A percentile compares a stretch with the other conserved stretches of the same genome.
phyloP scores from a whole-genome alignment of 2,888 invertebrate genomes.

The Epinotia demarniana region DNA sequence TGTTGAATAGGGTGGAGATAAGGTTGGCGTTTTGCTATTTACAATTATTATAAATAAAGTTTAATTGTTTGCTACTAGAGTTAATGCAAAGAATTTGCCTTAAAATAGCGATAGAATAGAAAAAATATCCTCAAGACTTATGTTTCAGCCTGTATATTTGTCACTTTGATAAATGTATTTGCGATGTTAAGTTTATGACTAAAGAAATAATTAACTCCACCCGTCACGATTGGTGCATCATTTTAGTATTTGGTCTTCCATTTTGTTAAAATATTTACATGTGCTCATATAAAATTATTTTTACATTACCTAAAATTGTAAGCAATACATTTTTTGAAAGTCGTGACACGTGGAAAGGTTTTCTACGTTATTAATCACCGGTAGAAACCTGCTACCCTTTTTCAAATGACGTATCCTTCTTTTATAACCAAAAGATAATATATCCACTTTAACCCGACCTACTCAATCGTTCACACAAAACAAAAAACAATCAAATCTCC shows the following conservation, averaged over 20 bases:
- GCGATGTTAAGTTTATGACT: background rate
- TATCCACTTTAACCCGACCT: constrained; percentile 7
- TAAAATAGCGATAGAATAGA: too few relatives aligned
- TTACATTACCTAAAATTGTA: background rate
- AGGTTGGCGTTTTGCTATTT: too few relatives aligned
- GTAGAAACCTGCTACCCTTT: too few relatives aligned
- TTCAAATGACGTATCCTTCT: background rate
- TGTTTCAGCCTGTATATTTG: too few relatives aligned
- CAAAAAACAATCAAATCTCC: constrained; percentile 18
- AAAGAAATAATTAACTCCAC: constrained; percentile 1
- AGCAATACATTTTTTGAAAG: constrained; percentile 1
- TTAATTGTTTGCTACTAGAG: too few relatives aligned
- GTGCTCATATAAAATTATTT: constrained; percentile 13
- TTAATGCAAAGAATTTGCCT: too few relatives aligned
- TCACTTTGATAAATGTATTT: too few relatives aligned
- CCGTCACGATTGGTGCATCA: background rate
- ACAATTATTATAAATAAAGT: too few relatives aligned
- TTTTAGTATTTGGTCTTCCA: constrained; percentile 24
- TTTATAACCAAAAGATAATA: background rate
- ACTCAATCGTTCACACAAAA: constrained; percentile 28
- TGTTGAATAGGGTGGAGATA: too few relatives aligned
- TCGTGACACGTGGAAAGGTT: background rate
- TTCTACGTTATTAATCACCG: background rate
- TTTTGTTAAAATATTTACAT: constrained; percentile 18
- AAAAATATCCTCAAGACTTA: too few relatives aligned